Base-by-base conservation (phyloP, 2,113 vertebrate genomes). In the Prinia subflava region DNA sequence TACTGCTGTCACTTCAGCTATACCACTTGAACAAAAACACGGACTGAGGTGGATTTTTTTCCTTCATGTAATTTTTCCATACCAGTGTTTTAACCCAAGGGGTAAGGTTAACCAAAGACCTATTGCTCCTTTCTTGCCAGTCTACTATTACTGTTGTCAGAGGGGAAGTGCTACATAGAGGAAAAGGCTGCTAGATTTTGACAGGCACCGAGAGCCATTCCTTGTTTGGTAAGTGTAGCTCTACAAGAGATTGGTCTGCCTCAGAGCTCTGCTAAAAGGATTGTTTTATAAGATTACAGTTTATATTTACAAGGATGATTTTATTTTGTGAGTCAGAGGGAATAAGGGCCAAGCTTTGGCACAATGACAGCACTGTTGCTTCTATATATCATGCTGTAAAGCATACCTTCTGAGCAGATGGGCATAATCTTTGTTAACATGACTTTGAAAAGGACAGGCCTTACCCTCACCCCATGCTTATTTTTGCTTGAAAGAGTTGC, bases 251-350 rank as follows among this genome's bases (percentile, higher is more conserved):
- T 65, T 87, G 24, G 50, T 85, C 23, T 56, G n/a, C 74, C 59
- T 89, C 77, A 82, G 23, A n/a, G 46, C 53, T 91, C 37, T 91
- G 62, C 57, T 69, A 46, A 42, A 87, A 83, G 22, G 22, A 67
- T 85, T 87, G 25, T 64, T 89, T 87, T 57, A 75, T 85, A 83
- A 87, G 70, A 84, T 94, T 87, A 85, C 50, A 20, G 44, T 89
- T 92, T 76, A 68, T 83, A 42, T 90, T 94, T 91, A 89, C 67
- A 79, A 56, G 42, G 19, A 83, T 80, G 55, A 85, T 95, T 94
- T 94, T 95, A 71, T 92, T 83, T 95, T 76, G 53, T 90, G 77
- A 91, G 55, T 91, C 89, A 92, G 70, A 79, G 62, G 19, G 73
- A 63, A 75, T 56, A 86, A 74, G 59, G 46, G 79, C 49, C 77